Evolutionary conservation across 2,797 vertebrate genomes (phyloP).

Genomic region (Psittacula derbiana): DNA sequence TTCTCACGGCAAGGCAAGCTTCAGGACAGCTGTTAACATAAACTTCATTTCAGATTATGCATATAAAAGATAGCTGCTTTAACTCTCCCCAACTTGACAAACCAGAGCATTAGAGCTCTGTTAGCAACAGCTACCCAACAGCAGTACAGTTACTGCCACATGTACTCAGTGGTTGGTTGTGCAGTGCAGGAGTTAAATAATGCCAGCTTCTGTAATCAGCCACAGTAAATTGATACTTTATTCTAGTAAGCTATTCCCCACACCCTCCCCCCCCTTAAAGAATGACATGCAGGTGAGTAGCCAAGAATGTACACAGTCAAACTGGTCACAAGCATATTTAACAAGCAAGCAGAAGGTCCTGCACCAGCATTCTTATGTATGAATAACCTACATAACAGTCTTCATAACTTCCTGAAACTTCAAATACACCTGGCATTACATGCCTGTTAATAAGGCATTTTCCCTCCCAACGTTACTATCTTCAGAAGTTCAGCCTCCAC

Average conservation of each 20-base stretch:
- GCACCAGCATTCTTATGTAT: background rate
- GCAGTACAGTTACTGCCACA: background rate
- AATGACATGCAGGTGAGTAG: background rate
- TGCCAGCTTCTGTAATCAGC: background rate
- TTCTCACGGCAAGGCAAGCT: background rate
- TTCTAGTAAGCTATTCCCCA: background rate
- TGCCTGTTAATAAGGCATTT: background rate
- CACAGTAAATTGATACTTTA: background rate
- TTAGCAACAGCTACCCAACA: background rate
- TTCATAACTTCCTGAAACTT: background rate
- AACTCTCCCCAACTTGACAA: background rate
- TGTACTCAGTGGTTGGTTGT: background rate
- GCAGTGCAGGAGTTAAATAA: background rate
- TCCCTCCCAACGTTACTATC: background rate
- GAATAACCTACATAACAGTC: background rate
- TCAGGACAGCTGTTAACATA: background rate
- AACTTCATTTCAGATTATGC: background rate
- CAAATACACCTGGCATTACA: background rate
- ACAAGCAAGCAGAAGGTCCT: background rate
- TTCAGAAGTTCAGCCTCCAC: background rate
- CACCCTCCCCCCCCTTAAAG: background rate
- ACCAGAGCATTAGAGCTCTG: background rate
- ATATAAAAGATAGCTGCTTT: background rate
- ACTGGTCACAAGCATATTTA: rapidly evolving
- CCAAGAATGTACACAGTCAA: background rate